Evolutionary conservation across 2,888 invertebrate genomes (phyloP).

Genomic region (Callyntrura guangdongensis): DNA sequence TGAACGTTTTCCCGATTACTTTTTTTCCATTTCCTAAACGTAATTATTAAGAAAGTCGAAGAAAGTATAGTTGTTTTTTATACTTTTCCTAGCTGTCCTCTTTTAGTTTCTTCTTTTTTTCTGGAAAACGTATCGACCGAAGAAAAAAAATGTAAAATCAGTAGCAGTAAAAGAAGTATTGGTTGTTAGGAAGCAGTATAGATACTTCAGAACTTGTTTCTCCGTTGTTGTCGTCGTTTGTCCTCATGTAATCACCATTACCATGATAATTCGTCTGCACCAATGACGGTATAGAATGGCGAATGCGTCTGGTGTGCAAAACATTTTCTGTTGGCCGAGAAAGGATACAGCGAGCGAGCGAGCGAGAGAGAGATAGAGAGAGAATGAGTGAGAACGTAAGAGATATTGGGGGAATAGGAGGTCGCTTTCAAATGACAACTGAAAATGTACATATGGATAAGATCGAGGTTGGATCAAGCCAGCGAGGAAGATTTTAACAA

Average conservation of each 20-base stretch:
- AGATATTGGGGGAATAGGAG: no score
- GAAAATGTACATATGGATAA: background rate
- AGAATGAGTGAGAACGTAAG: background rate
- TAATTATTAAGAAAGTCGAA: slow-evolving; percentile 30
- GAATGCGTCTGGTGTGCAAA: no score
- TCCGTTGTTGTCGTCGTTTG: no score
- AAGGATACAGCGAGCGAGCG: background rate
- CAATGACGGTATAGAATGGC: no score
- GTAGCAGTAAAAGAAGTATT: no score
- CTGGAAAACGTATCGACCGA: slow-evolving; percentile 4
- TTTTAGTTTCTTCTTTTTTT: background rate
- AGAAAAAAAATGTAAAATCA: no score
- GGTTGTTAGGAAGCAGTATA: no score
- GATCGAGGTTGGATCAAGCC: background rate
- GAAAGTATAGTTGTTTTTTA: background rate
- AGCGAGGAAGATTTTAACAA: background rate
- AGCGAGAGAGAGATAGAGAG: background rate
- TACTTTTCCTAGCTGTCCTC: background rate
- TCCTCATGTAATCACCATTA: no score
- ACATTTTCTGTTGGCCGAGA: background rate
- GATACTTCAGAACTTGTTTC: no score
- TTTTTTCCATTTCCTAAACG: background rate
- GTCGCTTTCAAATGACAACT: background rate
- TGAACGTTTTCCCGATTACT: background rate
- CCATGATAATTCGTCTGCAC: no score